phyloP scores from a whole-genome alignment of 1,140 invertebrate species.

The Rhysida immarginata region DNA sequence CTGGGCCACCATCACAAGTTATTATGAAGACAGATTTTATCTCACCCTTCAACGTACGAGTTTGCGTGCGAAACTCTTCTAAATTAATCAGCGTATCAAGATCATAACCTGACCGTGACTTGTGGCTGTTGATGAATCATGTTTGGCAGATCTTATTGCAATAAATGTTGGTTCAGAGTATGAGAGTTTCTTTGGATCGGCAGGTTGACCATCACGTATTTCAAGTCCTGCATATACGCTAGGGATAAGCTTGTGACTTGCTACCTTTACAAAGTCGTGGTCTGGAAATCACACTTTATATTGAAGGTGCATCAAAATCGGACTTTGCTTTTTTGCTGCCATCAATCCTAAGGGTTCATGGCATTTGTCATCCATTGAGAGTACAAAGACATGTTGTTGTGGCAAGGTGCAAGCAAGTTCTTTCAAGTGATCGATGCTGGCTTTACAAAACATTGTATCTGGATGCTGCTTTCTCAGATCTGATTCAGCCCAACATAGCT shows the following conservation, averaged over 20 bases:
- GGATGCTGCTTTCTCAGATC: no score
- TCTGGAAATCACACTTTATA: neutral
- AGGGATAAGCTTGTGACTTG: neutral
- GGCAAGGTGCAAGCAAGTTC: neutral
- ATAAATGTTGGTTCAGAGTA: neutral
- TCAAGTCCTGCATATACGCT: neutral
- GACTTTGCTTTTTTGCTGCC: neutral
- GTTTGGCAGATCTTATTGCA: neutral
- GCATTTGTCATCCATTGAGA: neutral
- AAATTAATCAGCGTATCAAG: neutral
- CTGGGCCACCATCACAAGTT: neutral
- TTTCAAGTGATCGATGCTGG: neutral
- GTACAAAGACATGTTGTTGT: neutral
- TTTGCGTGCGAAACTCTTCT: neutral
- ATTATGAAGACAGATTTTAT: neutral
- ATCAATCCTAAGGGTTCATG: neutral
- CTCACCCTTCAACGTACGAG: neutral
- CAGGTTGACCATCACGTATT: no score
- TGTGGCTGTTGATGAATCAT: neutral
- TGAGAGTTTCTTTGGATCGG: neutral
- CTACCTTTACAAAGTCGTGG: neutral
- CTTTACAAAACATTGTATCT: neutral
- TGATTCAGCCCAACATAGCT: no score
- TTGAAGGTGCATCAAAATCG: neutral
- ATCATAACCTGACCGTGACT: neutral